Evolutionary conservation across 2,113 vertebrate genomes (phyloP).

Genomic region (Gambusia affinis): DNA sequence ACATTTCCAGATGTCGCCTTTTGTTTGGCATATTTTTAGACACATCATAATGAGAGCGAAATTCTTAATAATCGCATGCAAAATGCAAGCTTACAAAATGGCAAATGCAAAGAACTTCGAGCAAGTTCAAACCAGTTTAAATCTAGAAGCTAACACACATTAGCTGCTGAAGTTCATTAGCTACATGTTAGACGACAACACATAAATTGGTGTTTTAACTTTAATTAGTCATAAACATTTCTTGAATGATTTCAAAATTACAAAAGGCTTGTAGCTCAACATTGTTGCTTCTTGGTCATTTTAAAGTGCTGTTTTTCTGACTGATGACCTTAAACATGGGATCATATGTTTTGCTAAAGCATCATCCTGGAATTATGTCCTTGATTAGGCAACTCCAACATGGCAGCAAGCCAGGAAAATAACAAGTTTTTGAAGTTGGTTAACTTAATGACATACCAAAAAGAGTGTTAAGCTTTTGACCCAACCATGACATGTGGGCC

Average conservation of each 20-base stretch:
- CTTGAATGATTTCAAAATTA: too few relatives aligned
- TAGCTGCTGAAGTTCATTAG: not conserved
- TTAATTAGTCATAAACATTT: too few relatives aligned
- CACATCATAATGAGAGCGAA: not conserved
- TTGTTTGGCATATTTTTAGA: not conserved
- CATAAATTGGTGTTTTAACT: too few relatives aligned
- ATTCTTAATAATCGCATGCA: not conserved
- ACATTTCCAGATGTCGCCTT: not conserved
- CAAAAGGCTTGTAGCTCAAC: too few relatives aligned
- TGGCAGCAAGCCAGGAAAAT: not conserved
- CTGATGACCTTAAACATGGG: too few relatives aligned
- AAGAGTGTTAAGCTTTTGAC: not conserved
- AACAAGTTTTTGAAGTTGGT: not conserved
- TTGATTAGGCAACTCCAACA: too few relatives aligned
- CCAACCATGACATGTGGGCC: not conserved
- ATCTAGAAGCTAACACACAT: not conserved
- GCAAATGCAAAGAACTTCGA: not conserved
- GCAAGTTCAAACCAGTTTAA: not conserved
- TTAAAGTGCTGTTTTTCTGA: not conserved
- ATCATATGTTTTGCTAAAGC: too few relatives aligned
- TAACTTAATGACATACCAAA: not conserved
- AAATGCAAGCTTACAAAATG: not conserved
- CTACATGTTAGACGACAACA: not conserved
- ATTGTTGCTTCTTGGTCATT: not conserved
- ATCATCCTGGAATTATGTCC: not conserved